phyloP scores from a whole-genome alignment of 2,797 vertebrate genomes.

The Thunnus albacares region DNA sequence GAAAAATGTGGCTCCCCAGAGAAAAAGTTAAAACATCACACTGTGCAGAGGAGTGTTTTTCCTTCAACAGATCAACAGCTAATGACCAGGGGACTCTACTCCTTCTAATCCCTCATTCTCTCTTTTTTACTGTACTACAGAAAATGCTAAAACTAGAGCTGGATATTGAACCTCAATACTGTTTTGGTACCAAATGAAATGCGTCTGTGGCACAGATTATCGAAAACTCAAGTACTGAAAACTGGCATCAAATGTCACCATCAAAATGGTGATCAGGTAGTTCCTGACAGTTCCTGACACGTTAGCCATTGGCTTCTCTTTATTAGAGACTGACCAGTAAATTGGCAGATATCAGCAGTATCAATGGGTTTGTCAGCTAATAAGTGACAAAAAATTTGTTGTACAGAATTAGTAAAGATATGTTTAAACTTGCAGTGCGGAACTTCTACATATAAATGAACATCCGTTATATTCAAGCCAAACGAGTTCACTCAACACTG shows the following conservation, averaged over 20 bases:
- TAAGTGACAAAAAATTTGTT: too few relatives aligned
- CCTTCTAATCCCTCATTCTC: background rate
- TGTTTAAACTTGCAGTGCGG: too few relatives aligned
- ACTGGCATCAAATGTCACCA: background rate
- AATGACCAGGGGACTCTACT: slow-evolving; percentile 15
- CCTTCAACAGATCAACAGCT: slow-evolving; percentile 32
- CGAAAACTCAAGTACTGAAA: background rate
- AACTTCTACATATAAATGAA: too few relatives aligned
- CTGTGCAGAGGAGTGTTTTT: slow-evolving; percentile 25
- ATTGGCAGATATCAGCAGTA: too few relatives aligned
- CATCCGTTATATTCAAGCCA: too few relatives aligned
- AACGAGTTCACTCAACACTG: too few relatives aligned
- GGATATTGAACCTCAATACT: background rate
- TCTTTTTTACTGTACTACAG: background rate
- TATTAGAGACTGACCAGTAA: too few relatives aligned
- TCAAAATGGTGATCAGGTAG: background rate
- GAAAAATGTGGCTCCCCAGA: slow-evolving; percentile 44
- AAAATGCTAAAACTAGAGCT: background rate
- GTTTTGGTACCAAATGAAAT: background rate
- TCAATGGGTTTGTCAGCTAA: too few relatives aligned
- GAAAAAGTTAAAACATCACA: slow-evolving; percentile 41
- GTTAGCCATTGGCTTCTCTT: too few relatives aligned
- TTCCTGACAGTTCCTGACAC: background rate
- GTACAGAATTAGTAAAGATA: too few relatives aligned
- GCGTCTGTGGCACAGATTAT: background rate